Base-by-base conservation (phyloP, 2,797 vertebrate genomes). In the Masticophis lateralis region DNA sequence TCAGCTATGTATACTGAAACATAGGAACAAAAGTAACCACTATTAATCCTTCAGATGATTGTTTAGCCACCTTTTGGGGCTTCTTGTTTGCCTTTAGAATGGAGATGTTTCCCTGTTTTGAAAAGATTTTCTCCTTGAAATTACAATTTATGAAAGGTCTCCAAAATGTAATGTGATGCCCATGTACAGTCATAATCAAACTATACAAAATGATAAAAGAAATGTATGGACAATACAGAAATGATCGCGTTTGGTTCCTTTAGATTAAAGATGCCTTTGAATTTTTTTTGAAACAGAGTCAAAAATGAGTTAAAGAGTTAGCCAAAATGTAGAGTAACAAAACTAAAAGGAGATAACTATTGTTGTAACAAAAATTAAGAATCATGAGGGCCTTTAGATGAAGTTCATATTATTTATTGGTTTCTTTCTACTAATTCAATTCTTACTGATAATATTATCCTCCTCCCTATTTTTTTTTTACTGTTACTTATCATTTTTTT, bases 401-500 rank as follows among this genome's bases (percentile, higher is more conserved):
- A 63, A 63, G 0, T 8, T 83, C 37, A 53, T 55, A 86, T 89
- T 91, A 90, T 90, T 91, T 83, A 93, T 92, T 92, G 94, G 79
- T 61, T 89, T 9, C 10, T 94, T 1, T 60, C 86, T n/a, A 86
- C 53, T 90, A 53, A 93, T 94, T 94, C 11, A 57, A 94, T 95
- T 95, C 69, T 91, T 92, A 55, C 8, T 90, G 55, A 28, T 0
- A 32, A 2, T 53, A 88, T 86, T 89, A 63, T 57, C 5, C 4
- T 25, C 37, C 25, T 83, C 20, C 9, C 3, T 22, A 90, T 91
- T 91, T 14, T 11, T 37, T 43, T 37, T 53, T 92, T 93, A 92
- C 92, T 22, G 86, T 86, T n/a, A 6, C 92, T 93, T 90, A 59
- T 92, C 87, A 2, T 94, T 93, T 94, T 91, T 90, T 94, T 95